These are phyloP conservation scores for Eulithis testata DNA, from an alignment of 2,888 invertebrate species.

Conservation along the genomic window DNA sequence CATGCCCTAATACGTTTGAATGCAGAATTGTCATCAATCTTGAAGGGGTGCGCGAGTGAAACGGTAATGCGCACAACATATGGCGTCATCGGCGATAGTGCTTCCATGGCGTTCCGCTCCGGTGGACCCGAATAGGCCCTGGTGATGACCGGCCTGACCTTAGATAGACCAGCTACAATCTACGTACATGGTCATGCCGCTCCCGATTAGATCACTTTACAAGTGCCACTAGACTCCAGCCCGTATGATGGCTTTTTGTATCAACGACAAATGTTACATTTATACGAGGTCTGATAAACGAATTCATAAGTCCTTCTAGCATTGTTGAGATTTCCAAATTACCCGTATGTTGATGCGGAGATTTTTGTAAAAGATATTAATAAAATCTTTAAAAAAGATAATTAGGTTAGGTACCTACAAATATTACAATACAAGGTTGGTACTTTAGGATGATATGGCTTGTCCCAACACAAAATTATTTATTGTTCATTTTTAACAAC, in stretches of 20 bases:
- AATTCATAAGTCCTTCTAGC: slow-evolving; percentile 35
- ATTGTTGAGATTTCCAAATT: slow-evolving; percentile 59
- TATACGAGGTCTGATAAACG: slow-evolving; percentile 35
- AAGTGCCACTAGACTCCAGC: slow-evolving; percentile 63
- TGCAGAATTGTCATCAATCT: slow-evolving; percentile 80
- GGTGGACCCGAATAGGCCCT: slow-evolving; percentile 61
- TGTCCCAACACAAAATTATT: neutral
- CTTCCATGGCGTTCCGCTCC: slow-evolving; percentile 65
- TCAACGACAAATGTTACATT: slow-evolving; percentile 61
- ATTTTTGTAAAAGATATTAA: neutral
- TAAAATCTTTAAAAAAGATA: neutral
- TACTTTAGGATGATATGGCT: neutral
- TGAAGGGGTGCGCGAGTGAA: slow-evolving; percentile 66
- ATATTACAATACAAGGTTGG: too few species aligned
- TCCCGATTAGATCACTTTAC: slow-evolving; percentile 63
- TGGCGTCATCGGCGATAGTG: slow-evolving; percentile 66
- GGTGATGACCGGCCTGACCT: slow-evolving; percentile 60
- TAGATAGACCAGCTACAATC: slow-evolving; percentile 43
- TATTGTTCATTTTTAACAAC: neutral
- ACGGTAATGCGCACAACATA: slow-evolving; percentile 79
- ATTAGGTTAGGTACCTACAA: too few species aligned
- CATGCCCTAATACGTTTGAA: slow-evolving; percentile 81
- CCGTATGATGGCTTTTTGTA: slow-evolving; percentile 52
- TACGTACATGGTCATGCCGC: slow-evolving; percentile 39
- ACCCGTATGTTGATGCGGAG: slow-evolving; percentile 59